Evolutionary conservation across 2,113 vertebrate genomes (phyloP), one percentile per base, ranked within the genome.

Genomic region (Pelmatolapia mariae): DNA sequence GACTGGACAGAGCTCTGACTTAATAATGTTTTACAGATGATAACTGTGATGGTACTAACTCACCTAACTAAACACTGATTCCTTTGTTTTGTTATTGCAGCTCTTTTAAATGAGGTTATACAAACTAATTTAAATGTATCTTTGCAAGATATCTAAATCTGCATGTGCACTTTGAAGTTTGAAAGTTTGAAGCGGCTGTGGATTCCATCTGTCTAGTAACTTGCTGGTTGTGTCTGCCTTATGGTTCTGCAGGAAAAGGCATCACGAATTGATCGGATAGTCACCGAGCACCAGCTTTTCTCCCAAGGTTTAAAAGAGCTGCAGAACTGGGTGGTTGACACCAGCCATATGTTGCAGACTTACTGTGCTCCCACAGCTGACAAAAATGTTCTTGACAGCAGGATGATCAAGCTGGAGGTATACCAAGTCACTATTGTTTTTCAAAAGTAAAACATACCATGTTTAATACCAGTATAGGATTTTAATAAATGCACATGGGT

Each of bases 401-500:
- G 99, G 83, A 97, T 98, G 98, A 95, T 98, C 91, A 99, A 99
- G 90, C 95, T 99, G 7, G 99, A 99, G 98, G 99, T 99, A 95
- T 12, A 59, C 10, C 81, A 80, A 29, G 6, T 71, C n/a, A 3
- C 15, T 6, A 5, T 26, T 68, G 22, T 4, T 61, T 47, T 71
- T 50, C 29, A 71, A 24, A 79, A 18, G 33, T 13, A 80, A 40
- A 10, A 54, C 12, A 22, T 19, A 9, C 36, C 5, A 24, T 15
- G 18, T n/a, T 89, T 22, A 57, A 31, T 22, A 24, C 5, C 7
- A 63, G 13, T 4, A n/a, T 10, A 43, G 7, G 22, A 5, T 22
- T 47, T 7, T 66, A 81, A 80, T 59, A 81, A 91, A 63, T 81
- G 8, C 6, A 6, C 11, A 5, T 66, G n/a, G 52, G 8, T 85